A percentile compares a stretch with the other conserved stretches of the same genome.
Conservation (phyloP, 2,113 vertebrate species). For the Lontra canadensis region DNA sequence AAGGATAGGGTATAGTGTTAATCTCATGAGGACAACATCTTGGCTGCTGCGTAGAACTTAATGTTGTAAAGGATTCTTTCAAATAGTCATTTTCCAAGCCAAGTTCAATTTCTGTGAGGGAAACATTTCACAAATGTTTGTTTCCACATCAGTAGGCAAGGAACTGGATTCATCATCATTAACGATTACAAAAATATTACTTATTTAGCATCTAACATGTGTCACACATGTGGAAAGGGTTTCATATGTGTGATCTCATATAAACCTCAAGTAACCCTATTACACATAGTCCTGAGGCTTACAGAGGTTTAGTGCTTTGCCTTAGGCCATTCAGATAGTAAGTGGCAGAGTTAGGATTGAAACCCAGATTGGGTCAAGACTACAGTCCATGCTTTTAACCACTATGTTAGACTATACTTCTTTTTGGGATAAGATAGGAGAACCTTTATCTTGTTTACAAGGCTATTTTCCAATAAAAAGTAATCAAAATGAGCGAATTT, state of each 20-base stretch:
- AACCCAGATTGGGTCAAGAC: background rate
- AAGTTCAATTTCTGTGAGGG: conserved; percentile 38
- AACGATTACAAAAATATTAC: conserved; percentile 38
- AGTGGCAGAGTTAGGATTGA: background rate
- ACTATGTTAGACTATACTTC: conserved; percentile 28
- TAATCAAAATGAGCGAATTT: conserved; percentile 35
- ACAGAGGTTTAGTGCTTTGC: conserved; percentile 29
- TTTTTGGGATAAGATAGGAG: conserved; percentile 34
- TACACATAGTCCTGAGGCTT: background rate
- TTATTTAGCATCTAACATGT: conserved; percentile 24
- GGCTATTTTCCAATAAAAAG: conserved; percentile 35
- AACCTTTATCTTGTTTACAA: conserved; percentile 28
- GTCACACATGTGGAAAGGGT: background rate
- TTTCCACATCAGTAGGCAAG: conserved; percentile 33
- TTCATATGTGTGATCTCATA: background rate
- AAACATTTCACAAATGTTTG: conserved; percentile 44
- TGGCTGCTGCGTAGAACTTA: conserved; percentile 3
- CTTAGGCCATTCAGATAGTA: background rate
- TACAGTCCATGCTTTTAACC: background rate
- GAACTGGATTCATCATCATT: conserved; percentile 6
- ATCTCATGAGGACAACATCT: conserved; percentile 20
- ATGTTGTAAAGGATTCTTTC: conserved; percentile 47
- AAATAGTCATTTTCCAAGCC: conserved; percentile 17
- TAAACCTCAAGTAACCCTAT: conserved; percentile 39
- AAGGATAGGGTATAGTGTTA: background rate